A percentile compares a stretch with the other conserved stretches of the same genome.
Conservation (phyloP, 1,140 invertebrate genomes). For the Leptinotarsa defecta region DNA sequence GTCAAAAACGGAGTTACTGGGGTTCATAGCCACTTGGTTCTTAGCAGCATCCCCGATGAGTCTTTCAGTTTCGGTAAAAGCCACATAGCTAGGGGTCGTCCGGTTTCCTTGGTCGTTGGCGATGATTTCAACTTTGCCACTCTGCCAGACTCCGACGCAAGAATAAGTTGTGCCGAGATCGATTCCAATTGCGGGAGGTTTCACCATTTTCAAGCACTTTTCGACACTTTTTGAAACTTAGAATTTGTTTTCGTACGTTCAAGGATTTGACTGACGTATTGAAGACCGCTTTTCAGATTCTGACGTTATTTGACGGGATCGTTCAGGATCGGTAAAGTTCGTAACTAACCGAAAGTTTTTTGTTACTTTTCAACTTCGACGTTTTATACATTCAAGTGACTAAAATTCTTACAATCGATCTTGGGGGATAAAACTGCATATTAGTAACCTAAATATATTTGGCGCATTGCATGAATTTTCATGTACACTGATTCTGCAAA, state of each 20-base stretch:
- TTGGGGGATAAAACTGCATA: background rate
- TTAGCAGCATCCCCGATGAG: constrained; percentile 67
- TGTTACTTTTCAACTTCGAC: background rate
- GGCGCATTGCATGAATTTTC: no score
- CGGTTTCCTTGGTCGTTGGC: constrained; percentile 94
- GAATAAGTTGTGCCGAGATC: constrained; percentile 81
- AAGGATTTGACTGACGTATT: constrained; percentile 29
- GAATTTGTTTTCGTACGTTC: background rate
- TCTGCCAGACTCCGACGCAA: constrained; percentile 80
- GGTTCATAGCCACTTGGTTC: constrained; percentile 78
- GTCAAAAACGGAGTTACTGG: constrained; percentile 83
- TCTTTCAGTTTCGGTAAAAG: constrained; percentile 80
- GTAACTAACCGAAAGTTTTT: background rate
- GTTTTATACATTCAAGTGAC: background rate
- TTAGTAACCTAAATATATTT: background rate
- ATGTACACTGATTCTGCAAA: no score
- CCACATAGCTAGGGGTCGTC: constrained; percentile 90
- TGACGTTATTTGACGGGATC: background rate
- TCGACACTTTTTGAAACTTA: constrained; percentile 71
- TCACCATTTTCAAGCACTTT: constrained; percentile 75
- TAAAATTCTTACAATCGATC: background rate
- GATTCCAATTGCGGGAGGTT: constrained; percentile 69
- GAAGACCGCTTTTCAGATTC: constrained; percentile 21
- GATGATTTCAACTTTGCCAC: constrained; percentile 92
- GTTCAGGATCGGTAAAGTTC: constrained; percentile 1